Base-by-base conservation (phyloP, 1,140 invertebrate genomes). In the Tetraneura akinire region DNA sequence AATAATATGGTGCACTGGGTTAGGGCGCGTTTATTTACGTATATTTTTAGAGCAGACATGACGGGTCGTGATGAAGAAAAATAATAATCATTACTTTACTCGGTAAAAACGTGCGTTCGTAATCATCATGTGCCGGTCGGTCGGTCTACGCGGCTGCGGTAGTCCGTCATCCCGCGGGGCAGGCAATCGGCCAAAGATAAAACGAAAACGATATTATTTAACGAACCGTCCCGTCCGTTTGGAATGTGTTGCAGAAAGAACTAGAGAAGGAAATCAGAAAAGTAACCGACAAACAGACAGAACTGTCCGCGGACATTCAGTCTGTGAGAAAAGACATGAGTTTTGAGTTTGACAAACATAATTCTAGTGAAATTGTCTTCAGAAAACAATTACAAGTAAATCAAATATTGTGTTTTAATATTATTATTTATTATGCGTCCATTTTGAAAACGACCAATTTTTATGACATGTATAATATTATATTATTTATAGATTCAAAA, bases 251-350 rank as follows among this genome's bases (percentile, higher is more conserved):
- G 62, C 55, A 78, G 74, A 78, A 60, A 60, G 74, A 78, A 26
- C 37, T 78, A 37, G 74, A 78, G 37, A 78, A 78, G 29, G 74
- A 78, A 62, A 62, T 78, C 21, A 78, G 23, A 62, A 78, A 78
- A 78, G 18, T 78, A 16, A 37, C 55, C 3, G 74, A 78, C 74
- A 78, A 8, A 47, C 74, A 78, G 53, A 45, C 74, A 13, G 74
- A 78, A 78, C 8, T 78, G n/a, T 18, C 51, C 16, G 16, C 42
- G 5, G 74, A 78, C n/a, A 62, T 78, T 45, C 74, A 78, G 13
- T 47, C 55, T 13, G 47, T 60, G 53, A 60, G 42, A 45, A 78
- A 78, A 78, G 55, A 78, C 9, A 62, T 78, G 37, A 29, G 37
- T n/a, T 29, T 21, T 0, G 74, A 57, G 53, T 78, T 78, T 57